Percentiles rank a stretch among this genome's conserved stretches.
Conservation (phyloP, 2,113 vertebrate genomes). For the Myotis lucifugus region DNA sequence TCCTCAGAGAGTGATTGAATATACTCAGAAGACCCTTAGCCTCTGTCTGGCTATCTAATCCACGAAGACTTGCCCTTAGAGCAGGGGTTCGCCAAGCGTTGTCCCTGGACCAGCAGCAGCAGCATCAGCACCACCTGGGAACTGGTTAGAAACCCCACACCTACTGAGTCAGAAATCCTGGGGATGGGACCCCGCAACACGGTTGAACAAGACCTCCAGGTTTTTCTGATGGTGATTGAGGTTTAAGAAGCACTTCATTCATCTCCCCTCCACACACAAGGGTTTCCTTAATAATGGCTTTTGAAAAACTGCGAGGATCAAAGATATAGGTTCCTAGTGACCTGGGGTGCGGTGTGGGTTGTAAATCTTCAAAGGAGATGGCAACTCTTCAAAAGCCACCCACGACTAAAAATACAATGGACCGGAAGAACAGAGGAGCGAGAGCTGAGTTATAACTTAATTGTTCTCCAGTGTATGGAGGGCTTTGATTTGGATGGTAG, state of each 20-base stretch:
- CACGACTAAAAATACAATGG: neutral
- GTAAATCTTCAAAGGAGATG: neutral
- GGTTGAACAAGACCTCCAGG: neutral
- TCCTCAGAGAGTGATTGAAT: neutral
- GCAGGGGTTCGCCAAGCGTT: neutral
- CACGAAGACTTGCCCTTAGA: neutral
- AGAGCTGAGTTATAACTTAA: neutral
- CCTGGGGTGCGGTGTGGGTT: neutral
- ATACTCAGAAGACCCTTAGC: neutral
- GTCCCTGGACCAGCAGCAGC: too few relatives aligned
- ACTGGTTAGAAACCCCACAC: neutral
- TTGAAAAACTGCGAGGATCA: neutral
- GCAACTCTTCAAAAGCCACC: neutral
- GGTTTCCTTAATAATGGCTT: neutral
- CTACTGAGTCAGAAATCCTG: neutral
- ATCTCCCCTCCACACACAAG: rapidly evolving
- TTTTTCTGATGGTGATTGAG: neutral
- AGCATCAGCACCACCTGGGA: neutral
- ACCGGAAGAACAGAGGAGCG: neutral
- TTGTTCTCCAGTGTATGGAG: neutral
- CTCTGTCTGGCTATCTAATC: neutral
- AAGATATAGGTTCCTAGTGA: neutral
- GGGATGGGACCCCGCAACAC: too few relatives aligned
- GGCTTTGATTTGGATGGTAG: neutral
- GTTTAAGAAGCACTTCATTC: neutral